These are phyloP conservation scores for Cichlasoma orientale DNA, from an alignment of 2,797 vertebrate genomes.

Conservation along the genomic window DNA sequence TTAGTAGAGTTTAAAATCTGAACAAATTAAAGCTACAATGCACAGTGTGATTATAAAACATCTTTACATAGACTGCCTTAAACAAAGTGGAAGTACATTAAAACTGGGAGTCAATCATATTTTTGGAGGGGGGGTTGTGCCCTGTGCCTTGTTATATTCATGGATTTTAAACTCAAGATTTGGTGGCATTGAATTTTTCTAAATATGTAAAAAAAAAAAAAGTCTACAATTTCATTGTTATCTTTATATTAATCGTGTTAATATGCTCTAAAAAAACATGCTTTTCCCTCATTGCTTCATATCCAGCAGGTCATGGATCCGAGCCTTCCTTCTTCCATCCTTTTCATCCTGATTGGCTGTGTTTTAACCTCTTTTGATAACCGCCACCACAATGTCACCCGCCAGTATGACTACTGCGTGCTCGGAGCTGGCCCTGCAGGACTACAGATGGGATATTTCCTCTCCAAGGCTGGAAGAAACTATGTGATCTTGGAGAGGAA, in stretches of 20 bases:
- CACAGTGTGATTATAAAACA: no score
- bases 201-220: no score
- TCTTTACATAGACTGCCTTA: no score
- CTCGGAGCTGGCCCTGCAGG: conserved; percentile 93
- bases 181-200: no score
- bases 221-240: background rate
- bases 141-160: no score
- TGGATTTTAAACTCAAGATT: no score
- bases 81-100: no score
- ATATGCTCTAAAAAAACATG: background rate
- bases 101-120: no score
- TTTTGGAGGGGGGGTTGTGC: no score
- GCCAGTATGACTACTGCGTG: conserved; percentile 88
- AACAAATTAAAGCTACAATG: no score
- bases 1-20: no score
- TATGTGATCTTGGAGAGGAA: conserved; percentile 91
- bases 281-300: background rate
- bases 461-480: conserved; percentile 84
- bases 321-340: conserved; percentile 37
- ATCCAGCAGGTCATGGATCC: conserved; percentile 68
- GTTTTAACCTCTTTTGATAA: conserved; percentile 40
- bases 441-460: conserved; percentile 91
- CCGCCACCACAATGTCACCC: conserved; percentile 46
- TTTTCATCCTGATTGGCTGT: conserved; percentile 56
- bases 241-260: background rate